Base-by-base conservation (phyloP, 1,140 invertebrate species). In the Linepithema humile region DNA sequence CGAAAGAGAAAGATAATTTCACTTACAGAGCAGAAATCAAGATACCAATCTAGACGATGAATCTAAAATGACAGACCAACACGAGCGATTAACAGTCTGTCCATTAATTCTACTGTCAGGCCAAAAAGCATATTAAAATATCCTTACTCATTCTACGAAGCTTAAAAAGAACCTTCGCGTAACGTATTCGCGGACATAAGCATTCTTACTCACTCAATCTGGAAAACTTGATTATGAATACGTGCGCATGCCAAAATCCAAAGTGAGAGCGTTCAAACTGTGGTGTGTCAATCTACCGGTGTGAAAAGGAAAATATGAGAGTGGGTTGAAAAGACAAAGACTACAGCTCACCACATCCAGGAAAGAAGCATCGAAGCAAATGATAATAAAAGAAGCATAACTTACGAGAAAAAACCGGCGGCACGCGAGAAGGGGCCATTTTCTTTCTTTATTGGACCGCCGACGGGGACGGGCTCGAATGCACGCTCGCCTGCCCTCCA, bases 351-450 rank as follows among this genome's bases (percentile, higher is more conserved):
- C 89, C 89, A 90, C 85, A 91, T 91, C 87, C 88, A 90, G 72
- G 73, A 89, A 77, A 87, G 88, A 90, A 88, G 87, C 87, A 85
- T 88, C 84, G 86, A 88, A 94, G 94, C 94, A 94, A 94, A 94
- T 94, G 90, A 94, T 94, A 94, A 93, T 94, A 94, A 93, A 94
- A 94, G 93, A 94, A 94, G 93, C 93, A 94, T 94, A 94, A 94
- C 94, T 94, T 94, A 94, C 94, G 93, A 94, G 92, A 93, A 91
- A 84, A 87, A 89, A 94, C 91, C 91, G 91, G 93, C 92, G 93
- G 92, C 91, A 94, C 92, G 93, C 93, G 94, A 93, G 92, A 91
- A 91, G 91, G 91, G 93, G 91, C 91, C 93, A 92, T 90, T 93
- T 77, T 77, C 73, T 77, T 92, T 90, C 91, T 88, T 92, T 88